phyloP scores from a whole-genome alignment of 2,888 invertebrate species.

The Ecdyonurus torrentis region DNA sequence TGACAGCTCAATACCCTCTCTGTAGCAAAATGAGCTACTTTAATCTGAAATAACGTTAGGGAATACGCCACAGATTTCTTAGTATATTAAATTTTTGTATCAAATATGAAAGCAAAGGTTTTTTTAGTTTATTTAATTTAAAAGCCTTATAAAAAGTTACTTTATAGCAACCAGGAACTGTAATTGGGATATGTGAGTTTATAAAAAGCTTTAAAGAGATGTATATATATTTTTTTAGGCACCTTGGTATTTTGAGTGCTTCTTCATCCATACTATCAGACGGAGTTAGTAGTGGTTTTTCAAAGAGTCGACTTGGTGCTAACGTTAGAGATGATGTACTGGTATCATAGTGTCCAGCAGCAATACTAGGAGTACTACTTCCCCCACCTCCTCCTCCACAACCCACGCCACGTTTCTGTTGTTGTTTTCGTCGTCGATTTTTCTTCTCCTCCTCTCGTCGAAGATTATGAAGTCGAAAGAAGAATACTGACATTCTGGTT shows the following conservation, averaged over 20 bases:
- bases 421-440: conserved; percentile 38
- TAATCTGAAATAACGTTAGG: too few species aligned
- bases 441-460: conserved; percentile 68
- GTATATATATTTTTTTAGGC: too few species aligned
- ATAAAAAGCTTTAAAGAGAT: too few species aligned
- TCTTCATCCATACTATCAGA: conserved; percentile 83
- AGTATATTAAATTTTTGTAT: too few species aligned
- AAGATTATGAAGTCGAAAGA: conserved; percentile 85
- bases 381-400: conserved; percentile 21
- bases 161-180: too few species aligned
- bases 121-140: too few species aligned
- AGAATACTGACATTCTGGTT: conserved; percentile 73
- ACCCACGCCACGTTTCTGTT: conserved; percentile 21
- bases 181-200: too few species aligned
- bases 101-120: too few species aligned
- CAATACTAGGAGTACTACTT: conserved; percentile 25
- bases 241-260: conserved; percentile 87
- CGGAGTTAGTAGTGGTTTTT: conserved; percentile 67
- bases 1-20: too few species aligned
- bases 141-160: too few species aligned
- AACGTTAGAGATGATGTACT: conserved; percentile 42
- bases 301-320: conserved; percentile 67
- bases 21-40: too few species aligned
- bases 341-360: conserved; percentile 25
- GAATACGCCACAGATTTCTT: too few species aligned